Evolutionary conservation across 92 coral and sea anemone genomes (phyloP).

Genomic region (Blastomussa wellsi): DNA sequence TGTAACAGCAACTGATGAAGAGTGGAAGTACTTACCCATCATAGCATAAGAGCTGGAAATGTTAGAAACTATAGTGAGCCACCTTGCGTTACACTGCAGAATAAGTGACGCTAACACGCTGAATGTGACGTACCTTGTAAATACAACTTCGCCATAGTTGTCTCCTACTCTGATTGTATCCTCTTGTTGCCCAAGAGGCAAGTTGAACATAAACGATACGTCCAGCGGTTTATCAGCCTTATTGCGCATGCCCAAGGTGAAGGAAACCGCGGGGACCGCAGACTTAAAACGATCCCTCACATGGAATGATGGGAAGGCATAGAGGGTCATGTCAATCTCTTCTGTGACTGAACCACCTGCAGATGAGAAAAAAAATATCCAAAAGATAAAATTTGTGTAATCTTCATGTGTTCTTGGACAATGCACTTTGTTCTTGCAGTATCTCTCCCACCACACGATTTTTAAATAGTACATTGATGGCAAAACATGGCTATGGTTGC

Average conservation of each 20-base stretch:
- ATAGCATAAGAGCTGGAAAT: no score
- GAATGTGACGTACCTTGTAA: slow-evolving; percentile 58
- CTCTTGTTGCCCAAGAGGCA: slow-evolving; percentile 86
- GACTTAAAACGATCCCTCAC: slow-evolving; percentile 76
- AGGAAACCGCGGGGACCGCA: slow-evolving; percentile 87
- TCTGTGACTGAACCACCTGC: slow-evolving; percentile 71
- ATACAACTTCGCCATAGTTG: slow-evolving; percentile 88
- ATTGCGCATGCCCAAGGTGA: slow-evolving; percentile 71
- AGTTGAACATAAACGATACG: slow-evolving; percentile 75
- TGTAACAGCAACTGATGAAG: no score
- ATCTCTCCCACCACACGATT: no score
- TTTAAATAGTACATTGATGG: no score
- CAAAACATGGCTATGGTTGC: background rate
- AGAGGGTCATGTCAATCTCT: slow-evolving; percentile 69
- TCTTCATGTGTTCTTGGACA: background rate
- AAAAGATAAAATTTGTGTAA: background rate
- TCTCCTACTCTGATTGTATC: slow-evolving; percentile 83
- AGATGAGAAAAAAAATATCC: background rate
- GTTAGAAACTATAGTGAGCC: no score
- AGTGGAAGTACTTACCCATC: no score
- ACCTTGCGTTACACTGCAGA: no score
- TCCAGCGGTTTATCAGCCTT: slow-evolving; percentile 53
- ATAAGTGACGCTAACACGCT: background rate
- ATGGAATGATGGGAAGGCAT: slow-evolving; percentile 83
- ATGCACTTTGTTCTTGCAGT: no score